A percentile compares a stretch with the other conserved stretches of the same genome.
phyloP scores from a whole-genome alignment of 2,113 vertebrate species.

The Heloderma charlesbogerti region DNA sequence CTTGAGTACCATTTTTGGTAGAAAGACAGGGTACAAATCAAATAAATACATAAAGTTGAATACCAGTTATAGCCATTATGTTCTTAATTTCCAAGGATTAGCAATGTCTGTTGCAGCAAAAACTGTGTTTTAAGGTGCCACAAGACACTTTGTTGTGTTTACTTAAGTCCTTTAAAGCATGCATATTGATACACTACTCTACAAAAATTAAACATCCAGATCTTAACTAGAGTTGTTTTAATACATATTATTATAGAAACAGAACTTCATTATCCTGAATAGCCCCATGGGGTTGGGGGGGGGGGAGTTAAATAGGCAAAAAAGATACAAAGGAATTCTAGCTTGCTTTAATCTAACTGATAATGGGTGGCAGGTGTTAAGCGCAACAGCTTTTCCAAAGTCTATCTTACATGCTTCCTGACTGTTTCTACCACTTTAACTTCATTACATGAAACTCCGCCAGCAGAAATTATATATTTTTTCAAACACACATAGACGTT shows the following conservation, averaged over 20 bases:
- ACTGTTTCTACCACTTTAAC: slow-evolving; percentile 41
- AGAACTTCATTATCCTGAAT: not conserved
- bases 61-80: not conserved
- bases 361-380: slow-evolving; percentile 17
- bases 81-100: not conserved
- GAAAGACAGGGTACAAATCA: no score
- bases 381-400: not conserved
- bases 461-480: slow-evolving; percentile 52
- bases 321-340: not conserved
- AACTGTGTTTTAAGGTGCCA: not conserved
- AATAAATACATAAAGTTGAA: no score
- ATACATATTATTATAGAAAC: not conserved
- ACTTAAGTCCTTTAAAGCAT: not conserved
- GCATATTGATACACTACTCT: not conserved
- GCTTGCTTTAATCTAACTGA: not conserved
- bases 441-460: slow-evolving; percentile 45
- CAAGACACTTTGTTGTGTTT: not conserved
- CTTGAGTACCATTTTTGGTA: no score
- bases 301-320: not conserved
- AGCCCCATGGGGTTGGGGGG: not conserved
- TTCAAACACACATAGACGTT: slow-evolving; percentile 59
- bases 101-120: not conserved
- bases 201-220: not conserved
- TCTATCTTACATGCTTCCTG: not conserved
- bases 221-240: not conserved